phyloP scores from a whole-genome alignment of 2,113 vertebrate genomes.

The Sinocyclocheilus anshuiensis region DNA sequence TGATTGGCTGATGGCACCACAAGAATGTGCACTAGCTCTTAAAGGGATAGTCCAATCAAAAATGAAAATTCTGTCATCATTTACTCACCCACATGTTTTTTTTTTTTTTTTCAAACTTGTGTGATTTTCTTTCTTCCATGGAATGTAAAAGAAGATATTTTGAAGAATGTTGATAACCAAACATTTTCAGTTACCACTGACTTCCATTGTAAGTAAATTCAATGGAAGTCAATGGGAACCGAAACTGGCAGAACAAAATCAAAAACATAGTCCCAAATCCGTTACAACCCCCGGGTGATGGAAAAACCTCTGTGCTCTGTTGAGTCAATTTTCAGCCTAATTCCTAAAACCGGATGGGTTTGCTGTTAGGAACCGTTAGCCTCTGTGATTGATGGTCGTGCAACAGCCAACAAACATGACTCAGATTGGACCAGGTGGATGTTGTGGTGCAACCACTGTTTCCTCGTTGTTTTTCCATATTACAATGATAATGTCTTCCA shows the following conservation, averaged over 20 bases:
- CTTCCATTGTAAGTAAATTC: not conserved
- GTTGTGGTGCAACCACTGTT: not conserved
- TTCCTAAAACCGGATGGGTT: not conserved
- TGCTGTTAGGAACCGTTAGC: slow-evolving; percentile 14
- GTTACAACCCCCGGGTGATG: not conserved
- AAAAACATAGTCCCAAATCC: not conserved
- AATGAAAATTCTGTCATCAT: not conserved
- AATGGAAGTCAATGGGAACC: not conserved
- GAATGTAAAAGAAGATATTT: not conserved
- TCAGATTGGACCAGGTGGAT: not conserved
- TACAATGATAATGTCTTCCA: not conserved
- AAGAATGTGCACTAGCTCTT: not conserved
- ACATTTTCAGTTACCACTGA: not conserved
- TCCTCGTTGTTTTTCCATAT: not conserved
- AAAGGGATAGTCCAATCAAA: not conserved
- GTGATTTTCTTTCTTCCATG: not conserved
- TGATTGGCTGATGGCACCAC: not conserved
- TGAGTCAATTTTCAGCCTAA: not conserved
- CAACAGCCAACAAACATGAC: not conserved
- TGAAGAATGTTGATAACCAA: not conserved
- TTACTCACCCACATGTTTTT: not conserved
- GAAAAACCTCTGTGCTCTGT: not conserved
- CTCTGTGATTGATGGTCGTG: not conserved
- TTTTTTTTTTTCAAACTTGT: not conserved
- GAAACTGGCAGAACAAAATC: not conserved